Evolutionary conservation across 2,888 invertebrate species (phyloP), one percentile per base, ranked within the genome.

Genomic region (Epicampocera succincta): DNA sequence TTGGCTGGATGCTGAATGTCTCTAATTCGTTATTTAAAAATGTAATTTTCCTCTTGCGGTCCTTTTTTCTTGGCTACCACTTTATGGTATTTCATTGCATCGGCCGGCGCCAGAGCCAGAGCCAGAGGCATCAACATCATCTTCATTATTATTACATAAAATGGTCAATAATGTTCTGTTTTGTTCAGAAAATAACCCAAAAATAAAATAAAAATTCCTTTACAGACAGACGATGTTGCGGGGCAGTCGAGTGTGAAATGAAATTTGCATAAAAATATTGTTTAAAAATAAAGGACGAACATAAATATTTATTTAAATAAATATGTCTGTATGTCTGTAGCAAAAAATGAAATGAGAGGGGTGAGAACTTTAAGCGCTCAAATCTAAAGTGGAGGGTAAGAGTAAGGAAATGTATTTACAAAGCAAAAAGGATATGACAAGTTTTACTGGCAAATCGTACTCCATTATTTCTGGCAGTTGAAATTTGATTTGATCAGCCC

Each of bases 221-320:
- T 44, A 21, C 44, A 46, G 61, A 21, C 44, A 46, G 61, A 61
- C 54, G 46, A 38, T 78, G 72, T 66, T 52, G 11, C n/a, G n/a
- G 60, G 42, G 48, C 65, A 78, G 38, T 78, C 65, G 60, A 72
- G 72, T 78, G 72, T 78, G 58, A 78, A 78, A 78, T 78, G 44
- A 66, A 78, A 78, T 72, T 72, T 72, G 58, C 72, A 78, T 78
- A 72, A 72, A 66, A 58, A 60, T 65, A 33, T 50, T 65, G 44
- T 29, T 19, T 56, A 63, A 71, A 63, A 46, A 29, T 8, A 60
- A 42, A 54, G 8, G 5, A 52, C 1, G 3, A 1, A 33, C 25
- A 58, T 56, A 74, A 56, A 50, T 58, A 58, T 74, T 54, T 33
- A 1, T 42, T 6, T 9, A 11, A 19, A 25, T n/a, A 33, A 33